These are phyloP conservation scores for Acrobasis repandana DNA, from an alignment of 2,888 invertebrate genomes.

Conservation along the genomic window DNA sequence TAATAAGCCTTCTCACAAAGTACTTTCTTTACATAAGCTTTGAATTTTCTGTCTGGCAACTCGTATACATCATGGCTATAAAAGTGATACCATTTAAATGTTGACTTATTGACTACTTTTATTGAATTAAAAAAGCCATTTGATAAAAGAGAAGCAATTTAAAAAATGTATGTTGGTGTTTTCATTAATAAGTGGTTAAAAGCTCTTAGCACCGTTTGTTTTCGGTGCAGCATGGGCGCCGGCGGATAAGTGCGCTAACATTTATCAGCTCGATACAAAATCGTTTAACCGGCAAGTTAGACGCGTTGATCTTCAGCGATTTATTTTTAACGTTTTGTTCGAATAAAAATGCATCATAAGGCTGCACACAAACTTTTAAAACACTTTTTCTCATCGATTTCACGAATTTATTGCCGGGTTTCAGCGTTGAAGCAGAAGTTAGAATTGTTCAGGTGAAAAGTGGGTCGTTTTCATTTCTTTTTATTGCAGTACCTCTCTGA, in stretches of 20 bases:
- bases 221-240: constrained; percentile 41
- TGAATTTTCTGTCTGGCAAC: too few relatives aligned
- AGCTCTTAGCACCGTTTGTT: constrained; percentile 56
- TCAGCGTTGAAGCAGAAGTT: background rate
- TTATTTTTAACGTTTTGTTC: constrained; percentile 17
- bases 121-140: constrained; percentile 45
- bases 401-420: background rate
- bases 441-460: background rate
- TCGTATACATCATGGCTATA: background rate
- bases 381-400: background rate
- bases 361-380: background rate
- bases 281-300: constrained; percentile 36
- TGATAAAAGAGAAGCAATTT: constrained; percentile 56
- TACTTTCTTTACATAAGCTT: too few relatives aligned
- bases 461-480: constrained; percentile 35
- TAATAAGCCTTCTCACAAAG: too few relatives aligned
- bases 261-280: constrained; percentile 48
- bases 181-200: constrained; percentile 57
- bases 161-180: constrained; percentile 44
- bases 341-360: background rate
- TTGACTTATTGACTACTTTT: constrained; percentile 47
- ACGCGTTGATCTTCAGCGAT: constrained; percentile 5
- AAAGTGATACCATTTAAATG: background rate
- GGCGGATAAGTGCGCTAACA: constrained; percentile 55
- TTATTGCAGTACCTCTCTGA: constrained; percentile 52